Base-by-base conservation (phyloP, 2,797 vertebrate species). In the Oreonectes daqikongensis region DNA sequence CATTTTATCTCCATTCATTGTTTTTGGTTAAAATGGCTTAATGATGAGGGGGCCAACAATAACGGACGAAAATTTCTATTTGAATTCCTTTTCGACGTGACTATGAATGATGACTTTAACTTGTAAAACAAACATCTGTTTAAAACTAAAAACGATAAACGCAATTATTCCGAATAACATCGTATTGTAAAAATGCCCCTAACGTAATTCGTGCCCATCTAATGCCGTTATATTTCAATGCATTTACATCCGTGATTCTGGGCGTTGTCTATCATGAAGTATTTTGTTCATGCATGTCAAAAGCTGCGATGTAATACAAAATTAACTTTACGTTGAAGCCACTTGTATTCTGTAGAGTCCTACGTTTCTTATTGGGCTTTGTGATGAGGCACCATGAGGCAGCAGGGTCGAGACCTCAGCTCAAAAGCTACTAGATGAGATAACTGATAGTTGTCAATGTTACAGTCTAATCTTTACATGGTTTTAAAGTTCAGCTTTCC, bases 191-290 rank as follows among this genome's bases (percentile, higher is more conserved):
- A 22, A 80, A 59, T 11, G 24, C 30, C n/a, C n/a, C n/a, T n/a
- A n/a, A 30, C 55, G 74, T 75, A 18, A 60, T 69, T 71, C 20
- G 9, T 44, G 5, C 35, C 53, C 81, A 78, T 80, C 83, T 80
- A 70, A 87, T 90, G 89, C 90, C 89, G 90, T 88, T 91, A 89
- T 88, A 84, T 89, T 87, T 80, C 78, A 71, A 79, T 82, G 80
- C 82, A 84, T 55, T 77, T 72, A 76, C 46, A 53, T 67, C 71
- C 50, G 48, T 75, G 68, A 59, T 79, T 84, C 74, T 89, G 91
- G 92, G 91, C 93, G 92, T 92, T 91, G 91, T 92, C 91, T 86
- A 65, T 75, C 57, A 44, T 50, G 0, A 30, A 61, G 17, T 57
- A 65, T 77, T 69, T 63, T 22, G 12, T 70, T 11, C 44, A 42